Evolutionary conservation across 2,888 invertebrate species (phyloP), one percentile per base, ranked within the genome.

Genomic region (Hermaeophaga mercurialis): DNA sequence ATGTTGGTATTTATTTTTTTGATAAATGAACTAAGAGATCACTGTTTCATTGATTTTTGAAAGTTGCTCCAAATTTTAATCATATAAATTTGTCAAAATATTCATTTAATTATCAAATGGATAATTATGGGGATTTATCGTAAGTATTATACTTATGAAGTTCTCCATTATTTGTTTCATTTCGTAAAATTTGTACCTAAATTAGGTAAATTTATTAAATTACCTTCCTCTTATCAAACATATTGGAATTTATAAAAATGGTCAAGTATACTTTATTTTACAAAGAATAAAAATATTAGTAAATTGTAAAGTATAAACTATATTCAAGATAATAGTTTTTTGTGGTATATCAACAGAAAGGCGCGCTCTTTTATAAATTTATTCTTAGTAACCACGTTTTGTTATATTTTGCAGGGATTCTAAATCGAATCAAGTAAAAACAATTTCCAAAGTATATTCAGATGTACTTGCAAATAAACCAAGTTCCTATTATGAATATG

Each of bases 401-500:
- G 6, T 6, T 22, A 22, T 22, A 5, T 53, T 48, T 62, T 68
- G 22, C 41, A 69, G 69, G 50, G 66, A 67, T 45, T 47, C 63
- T 15, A 66, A 62, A 62, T 54, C 44, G 18, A 58, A 47, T 41
- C 67, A 66, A 58, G 63, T 68, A 31, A 64, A 60, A 47, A 76
- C 76, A 18, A 66, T 70, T 22, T 69, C 77, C 1, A 66, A 70
- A 56, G 68, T 75, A 1, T 77, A 78, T 55, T 66, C 76, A 2
- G 72, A 78, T 52, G 76, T 71, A 1, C 64, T 77, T 11, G 53
- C 65, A 14, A 66, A 66, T 24, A 74, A 75, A 59, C 72, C 75
- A 2, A 61, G 66, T 18, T 71, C 73, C 3, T 76, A 72, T 56
- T 77, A 73, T 59, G 75, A 78, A 54, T 76, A 76, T 54, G 78